These are phyloP conservation scores for Bimastos eiseni DNA, from an alignment of 2,888 invertebrate species.

Conservation along the genomic window DNA sequence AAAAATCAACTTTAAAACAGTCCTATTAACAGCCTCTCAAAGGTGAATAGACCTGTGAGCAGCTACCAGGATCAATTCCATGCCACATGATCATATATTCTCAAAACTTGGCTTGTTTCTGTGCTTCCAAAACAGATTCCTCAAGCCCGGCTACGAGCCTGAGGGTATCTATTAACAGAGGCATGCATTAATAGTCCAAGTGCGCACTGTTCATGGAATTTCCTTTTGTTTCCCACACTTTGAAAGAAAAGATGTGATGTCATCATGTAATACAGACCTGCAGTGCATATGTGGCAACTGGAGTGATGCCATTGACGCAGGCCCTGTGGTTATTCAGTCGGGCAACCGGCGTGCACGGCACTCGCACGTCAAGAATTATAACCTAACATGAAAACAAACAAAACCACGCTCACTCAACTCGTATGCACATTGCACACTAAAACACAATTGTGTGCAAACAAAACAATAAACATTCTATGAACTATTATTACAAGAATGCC, in stretches of 20 bases:
- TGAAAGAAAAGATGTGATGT: not conserved
- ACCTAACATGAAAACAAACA: conserved; percentile 60
- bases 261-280: conserved; percentile 65
- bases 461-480: no score
- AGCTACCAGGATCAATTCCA: no score
- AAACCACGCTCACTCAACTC: no score
- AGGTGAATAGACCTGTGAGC: no score
- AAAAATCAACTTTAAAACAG: no score
- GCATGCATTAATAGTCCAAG: not conserved
- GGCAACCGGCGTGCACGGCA: conserved; percentile 97
- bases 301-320: conserved; percentile 99
- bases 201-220: not conserved
- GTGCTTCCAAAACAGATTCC: not conserved
- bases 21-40: no score
- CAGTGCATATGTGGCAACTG: conserved; percentile 98
- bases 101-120: not conserved
- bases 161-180: not conserved
- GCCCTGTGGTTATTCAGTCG: conserved; percentile 96
- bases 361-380: conserved; percentile 93
- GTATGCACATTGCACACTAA: no score
- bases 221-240: not conserved
- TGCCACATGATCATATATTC: no score
- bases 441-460: no score
- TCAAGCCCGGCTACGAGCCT: not conserved
- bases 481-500: no score